Percentiles rank a stretch among this genome's conserved stretches.
phyloP scores from a whole-genome alignment of 2,113 vertebrate species.

The Echinops telfairi region DNA sequence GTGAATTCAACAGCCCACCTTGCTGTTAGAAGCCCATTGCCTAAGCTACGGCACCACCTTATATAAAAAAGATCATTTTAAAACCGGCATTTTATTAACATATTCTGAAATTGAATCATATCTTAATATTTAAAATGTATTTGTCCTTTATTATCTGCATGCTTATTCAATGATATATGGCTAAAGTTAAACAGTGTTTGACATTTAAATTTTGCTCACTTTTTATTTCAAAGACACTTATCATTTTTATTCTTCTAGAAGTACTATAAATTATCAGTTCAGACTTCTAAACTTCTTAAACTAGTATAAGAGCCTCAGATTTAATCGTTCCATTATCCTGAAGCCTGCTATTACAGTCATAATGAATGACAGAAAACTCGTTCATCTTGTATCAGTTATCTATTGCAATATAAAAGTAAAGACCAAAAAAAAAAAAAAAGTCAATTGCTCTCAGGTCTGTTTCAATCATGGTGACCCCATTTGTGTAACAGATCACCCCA shows the following conservation, averaged over 20 bases:
- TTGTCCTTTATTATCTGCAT: conserved; percentile 54
- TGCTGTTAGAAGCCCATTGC: too few relatives aligned
- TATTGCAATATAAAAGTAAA: conserved; percentile 3
- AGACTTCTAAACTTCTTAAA: conserved; percentile 54
- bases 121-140: conserved; percentile 17
- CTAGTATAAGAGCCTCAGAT: conserved; percentile 45
- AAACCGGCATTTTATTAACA: background rate
- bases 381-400: background rate
- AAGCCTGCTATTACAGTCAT: conserved; percentile 48
- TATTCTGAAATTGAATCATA: conserved; percentile 53
- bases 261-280: conserved; percentile 30
- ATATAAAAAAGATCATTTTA: too few relatives aligned
- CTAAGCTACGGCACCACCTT: too few relatives aligned
- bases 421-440: background rate
- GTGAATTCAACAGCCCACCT: too few relatives aligned
- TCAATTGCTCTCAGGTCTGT: background rate
- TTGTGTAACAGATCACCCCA: too few relatives aligned
- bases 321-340: conserved; percentile 51
- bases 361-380: conserved; percentile 17
- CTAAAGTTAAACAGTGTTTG: conserved; percentile 50
- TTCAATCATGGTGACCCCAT: too few relatives aligned
- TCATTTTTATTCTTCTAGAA: conserved; percentile 69
- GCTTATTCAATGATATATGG: background rate
- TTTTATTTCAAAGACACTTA: conserved; percentile 59
- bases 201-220: conserved; percentile 25